Evolutionary conservation across 2,797 vertebrate species (phyloP), one percentile per base, ranked within the genome.

Genomic region (Manis crassicaudata): DNA sequence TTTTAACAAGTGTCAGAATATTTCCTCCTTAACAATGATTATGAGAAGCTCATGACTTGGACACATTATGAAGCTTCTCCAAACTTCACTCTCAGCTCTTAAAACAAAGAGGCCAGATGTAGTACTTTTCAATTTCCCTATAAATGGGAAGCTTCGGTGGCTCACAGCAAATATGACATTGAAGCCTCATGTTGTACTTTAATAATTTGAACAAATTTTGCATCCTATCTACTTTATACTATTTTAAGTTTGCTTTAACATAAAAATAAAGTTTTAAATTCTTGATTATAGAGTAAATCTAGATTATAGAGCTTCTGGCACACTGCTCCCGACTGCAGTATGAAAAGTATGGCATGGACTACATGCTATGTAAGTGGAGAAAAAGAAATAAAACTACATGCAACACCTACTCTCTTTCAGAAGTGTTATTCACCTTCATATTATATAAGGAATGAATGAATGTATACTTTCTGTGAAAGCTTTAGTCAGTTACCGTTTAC

Each of bases 121-220:
- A 67, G 2, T 37, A 77, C 9, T 75, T 92, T 2, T 81, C 65
- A 88, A 77, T 84, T 83, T 91, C 43, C 4, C 8, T 67, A 25
- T 35, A 62, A 93, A n/a, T 52, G 17, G 54, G 8, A 88, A 21
- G 5, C n/a, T 16, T n/a, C 27, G 81, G 23, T 50, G 46, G 63
- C 8, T 68, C 58, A 37, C 1, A 79, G 43, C 2, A 92, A 88
- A n/a, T 60, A 50, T 0, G 8, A 27, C 21, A 46, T 46, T 67
- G 72, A 88, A 7, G 18, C 6, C 9, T 58, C 29, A 6, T 43
- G 7, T 43, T 77, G 91, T 82, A 72, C 43, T 32, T 88, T 32
- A 93, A 58, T 60, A 82, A 92, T 56, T 27, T 86, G 14, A 88
- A 10, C 50, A 79, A 84, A 52, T 58, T 76, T 95, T 94, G 16